Base-by-base conservation (phyloP, 2,113 vertebrate species). In the Prochilodus magdalenae region DNA sequence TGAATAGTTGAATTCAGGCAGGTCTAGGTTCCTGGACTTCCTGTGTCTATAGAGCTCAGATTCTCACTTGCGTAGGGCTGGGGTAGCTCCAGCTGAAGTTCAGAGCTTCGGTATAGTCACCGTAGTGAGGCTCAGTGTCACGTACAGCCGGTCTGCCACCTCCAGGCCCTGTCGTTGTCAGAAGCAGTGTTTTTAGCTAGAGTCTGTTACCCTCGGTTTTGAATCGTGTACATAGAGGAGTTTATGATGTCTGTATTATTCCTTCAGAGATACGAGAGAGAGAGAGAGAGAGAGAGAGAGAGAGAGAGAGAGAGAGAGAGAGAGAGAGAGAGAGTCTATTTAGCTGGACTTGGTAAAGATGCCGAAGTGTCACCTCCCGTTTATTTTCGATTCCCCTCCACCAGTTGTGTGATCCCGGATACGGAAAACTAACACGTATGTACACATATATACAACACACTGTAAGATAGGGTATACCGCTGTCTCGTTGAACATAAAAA, bases 391-490 rank as follows among this genome's bases (percentile, higher is more conserved):
- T 24, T 73, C 57, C 24, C 55, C 49, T 13, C n/a, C 26, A 2
- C 36, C 73, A 24, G 3, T 44, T 8, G 3, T 55, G 33, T 55
- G 24, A 85, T 84, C 62, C 13, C 40, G 49, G 70, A 81, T 84
- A 81, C 80, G 79, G 15, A 60, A 67, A 70, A 85, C 76, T 86
- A 86, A 85, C 88, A 83, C 40, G 6, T n/a, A 60, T 24, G 11
- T 60, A 60, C 13, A 26, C 7, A 59, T 24, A 59, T 59, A 59
- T n/a, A 59, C 24, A 87, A 87, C 85, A 81, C 84, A 82, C 55
- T 92, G 93, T 92, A 93, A 91, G 80, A 92, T 90, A 92, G 24
- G 73, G 86, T 92, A 82, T 88, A 87, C 92, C 91, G 88, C 89
- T 89, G 89, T 93, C 87, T 90, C 82, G 80, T 91, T 90, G 82